Evolutionary conservation across 53 echinoderm and acorn worm genomes (phyloP), one percentile per base, ranked within the genome.

Genomic region (Stichopus horrens): DNA sequence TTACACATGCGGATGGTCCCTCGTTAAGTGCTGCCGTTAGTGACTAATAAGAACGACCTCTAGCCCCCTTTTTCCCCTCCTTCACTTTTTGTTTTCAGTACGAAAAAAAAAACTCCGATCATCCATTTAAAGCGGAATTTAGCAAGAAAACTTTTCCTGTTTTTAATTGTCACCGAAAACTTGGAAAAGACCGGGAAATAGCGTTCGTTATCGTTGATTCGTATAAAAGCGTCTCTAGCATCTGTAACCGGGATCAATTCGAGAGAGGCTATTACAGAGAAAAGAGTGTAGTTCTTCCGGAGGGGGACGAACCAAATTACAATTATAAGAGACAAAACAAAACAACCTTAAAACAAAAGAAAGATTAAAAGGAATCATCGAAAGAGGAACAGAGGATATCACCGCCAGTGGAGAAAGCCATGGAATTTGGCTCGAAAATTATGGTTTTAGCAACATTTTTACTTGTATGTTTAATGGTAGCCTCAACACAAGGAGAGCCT

Each of bases 391-490:
- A 11, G 11, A 18, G 71, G 71, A 18, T 7, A 16, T 20, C 71
- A 14, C 5, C 18, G 71, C 65, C 11, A 67, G 4, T 58, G 23
- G 7, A 23, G 85, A 18, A 85, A 85, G 85, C 85, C 85, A 85
- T 85, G 85, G 85, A 85, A 85, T 85, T 85, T 85, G 85, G 85
- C 85, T 57, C 85, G 10, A 85, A 85, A 85, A 85, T 85, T 85
- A 85, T 85, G 85, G 85, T 85, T 85, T 65, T 85, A 23, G 67
- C 85, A 59, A 85, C 85, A 85, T 52, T 67, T 66, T 85, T 85
- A 85, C 85, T 85, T 85, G 60, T 85, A 85, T 85, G 85, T 85
- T 85, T 85, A 85, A 63, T 85, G 66, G 85, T 85, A 85, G 85
- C 67, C 23, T 85, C 85, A 16, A 58, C 85, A 85, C 85, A 85